These are phyloP conservation scores for Poecilia gillii DNA, from an alignment of 2,797 vertebrate genomes.

Conservation along the genomic window DNA sequence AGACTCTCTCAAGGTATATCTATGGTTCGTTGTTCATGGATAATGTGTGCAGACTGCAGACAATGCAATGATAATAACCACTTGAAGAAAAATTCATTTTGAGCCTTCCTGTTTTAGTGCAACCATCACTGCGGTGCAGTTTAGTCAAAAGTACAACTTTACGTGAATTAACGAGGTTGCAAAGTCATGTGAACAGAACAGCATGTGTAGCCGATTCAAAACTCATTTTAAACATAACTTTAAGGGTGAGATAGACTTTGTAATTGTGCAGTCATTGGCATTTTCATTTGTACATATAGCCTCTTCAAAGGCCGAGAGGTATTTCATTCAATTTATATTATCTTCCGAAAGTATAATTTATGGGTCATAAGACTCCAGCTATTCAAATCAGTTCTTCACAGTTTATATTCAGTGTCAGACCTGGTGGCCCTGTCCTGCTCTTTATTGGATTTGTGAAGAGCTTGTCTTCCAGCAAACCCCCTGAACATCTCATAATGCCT, in stretches of 20 bases:
- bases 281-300: background rate
- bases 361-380: background rate
- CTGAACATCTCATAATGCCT: background rate
- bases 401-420: background rate
- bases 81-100: background rate
- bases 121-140: background rate
- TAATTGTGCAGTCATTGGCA: background rate
- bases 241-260: background rate
- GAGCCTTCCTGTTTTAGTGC: background rate
- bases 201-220: background rate
- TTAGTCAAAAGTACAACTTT: background rate
- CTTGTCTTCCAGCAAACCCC: background rate
- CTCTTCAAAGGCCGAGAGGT: background rate
- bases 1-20: background rate
- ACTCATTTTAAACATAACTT: slow-evolving; percentile 1
- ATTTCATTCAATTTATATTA: slow-evolving; percentile 2
- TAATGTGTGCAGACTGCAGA: background rate
- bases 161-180: background rate
- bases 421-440: background rate
- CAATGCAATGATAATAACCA: background rate
- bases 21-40: background rate
- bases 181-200: background rate
- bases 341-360: background rate
- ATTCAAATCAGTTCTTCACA: background rate
- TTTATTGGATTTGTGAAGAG: slow-evolving; percentile 5